These are phyloP conservation scores for Serinus canaria DNA, from an alignment of 2,113 vertebrate genomes.

Conservation along the genomic window DNA sequence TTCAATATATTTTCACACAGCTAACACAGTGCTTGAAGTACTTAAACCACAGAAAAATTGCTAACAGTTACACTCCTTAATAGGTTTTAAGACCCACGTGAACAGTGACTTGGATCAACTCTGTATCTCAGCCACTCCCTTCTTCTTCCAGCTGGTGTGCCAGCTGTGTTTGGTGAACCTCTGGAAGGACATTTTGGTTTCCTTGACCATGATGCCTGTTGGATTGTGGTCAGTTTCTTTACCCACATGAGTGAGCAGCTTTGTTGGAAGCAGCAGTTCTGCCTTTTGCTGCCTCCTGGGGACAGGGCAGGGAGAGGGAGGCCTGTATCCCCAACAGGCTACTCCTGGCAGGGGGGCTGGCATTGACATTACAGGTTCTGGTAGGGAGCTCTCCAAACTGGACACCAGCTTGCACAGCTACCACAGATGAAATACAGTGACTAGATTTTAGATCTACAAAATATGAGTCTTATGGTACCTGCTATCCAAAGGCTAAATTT, in stretches of 20 bases:
- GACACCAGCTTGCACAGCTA: not conserved
- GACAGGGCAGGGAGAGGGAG: not conserved
- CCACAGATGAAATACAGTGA: not conserved
- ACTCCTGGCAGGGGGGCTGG: not conserved
- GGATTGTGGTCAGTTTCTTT: not conserved
- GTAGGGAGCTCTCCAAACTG: not conserved
- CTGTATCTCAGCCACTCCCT: not conserved
- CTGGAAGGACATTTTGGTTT: not conserved
- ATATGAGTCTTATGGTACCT: not conserved
- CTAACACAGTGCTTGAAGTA: not conserved
- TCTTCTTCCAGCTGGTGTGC: not conserved
- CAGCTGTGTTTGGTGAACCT: not conserved
- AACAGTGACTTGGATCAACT: not conserved
- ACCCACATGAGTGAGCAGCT: not conserved
- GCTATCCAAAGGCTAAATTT: not conserved
- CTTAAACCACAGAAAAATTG: not conserved
- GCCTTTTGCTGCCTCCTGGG: rapidly evolving
- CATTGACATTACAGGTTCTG: not conserved
- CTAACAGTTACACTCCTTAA: not conserved
- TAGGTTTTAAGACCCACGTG: not conserved
- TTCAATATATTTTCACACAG: not conserved
- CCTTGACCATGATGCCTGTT: not conserved
- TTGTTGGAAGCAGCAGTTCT: not conserved
- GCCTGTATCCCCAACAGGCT: too few relatives aligned
- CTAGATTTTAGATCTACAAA: not conserved